Evolutionary conservation across 2,888 invertebrate species (phyloP).

Genomic region (Thecocarcelia acutangulata): DNA sequence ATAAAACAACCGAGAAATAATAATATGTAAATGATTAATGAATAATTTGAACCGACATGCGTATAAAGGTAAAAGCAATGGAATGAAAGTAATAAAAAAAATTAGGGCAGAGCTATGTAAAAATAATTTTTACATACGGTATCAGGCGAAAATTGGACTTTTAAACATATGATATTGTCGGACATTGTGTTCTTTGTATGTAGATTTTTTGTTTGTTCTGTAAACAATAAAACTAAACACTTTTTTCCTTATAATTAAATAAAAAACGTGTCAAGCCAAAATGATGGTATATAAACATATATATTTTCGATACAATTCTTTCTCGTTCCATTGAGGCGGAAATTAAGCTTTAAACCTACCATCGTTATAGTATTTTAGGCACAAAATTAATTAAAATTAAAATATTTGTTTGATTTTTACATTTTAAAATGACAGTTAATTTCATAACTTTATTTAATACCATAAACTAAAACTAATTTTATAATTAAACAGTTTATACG

Average conservation of each 20-base stretch:
- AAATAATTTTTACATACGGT: background rate
- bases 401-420: conserved; percentile 53
- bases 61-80: conserved; percentile 2
- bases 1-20: conserved; percentile 18
- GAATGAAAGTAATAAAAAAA: background rate
- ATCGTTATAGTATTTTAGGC: conserved; percentile 63
- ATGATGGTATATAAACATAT: background rate
- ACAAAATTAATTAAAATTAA: conserved; percentile 72
- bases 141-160: too few species aligned
- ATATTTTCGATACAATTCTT: conserved; percentile 37
- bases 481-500: conserved; percentile 42
- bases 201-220: too few species aligned
- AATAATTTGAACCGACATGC: conserved; percentile 33
- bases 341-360: conserved; percentile 36
- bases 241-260: too few species aligned
- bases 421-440: conserved; percentile 55
- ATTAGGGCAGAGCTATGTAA: background rate
- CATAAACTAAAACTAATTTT: conserved; percentile 52
- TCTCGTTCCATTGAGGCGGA: conserved; percentile 51
- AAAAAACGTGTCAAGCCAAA: too few species aligned
- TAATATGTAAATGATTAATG: background rate
- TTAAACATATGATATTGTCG: too few species aligned
- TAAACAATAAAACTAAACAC: too few species aligned
- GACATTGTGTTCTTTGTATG: too few species aligned
- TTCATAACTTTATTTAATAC: conserved; percentile 63